Evolutionary conservation across 2,113 vertebrate species (phyloP).

Genomic region (Poecile atricapillus): DNA sequence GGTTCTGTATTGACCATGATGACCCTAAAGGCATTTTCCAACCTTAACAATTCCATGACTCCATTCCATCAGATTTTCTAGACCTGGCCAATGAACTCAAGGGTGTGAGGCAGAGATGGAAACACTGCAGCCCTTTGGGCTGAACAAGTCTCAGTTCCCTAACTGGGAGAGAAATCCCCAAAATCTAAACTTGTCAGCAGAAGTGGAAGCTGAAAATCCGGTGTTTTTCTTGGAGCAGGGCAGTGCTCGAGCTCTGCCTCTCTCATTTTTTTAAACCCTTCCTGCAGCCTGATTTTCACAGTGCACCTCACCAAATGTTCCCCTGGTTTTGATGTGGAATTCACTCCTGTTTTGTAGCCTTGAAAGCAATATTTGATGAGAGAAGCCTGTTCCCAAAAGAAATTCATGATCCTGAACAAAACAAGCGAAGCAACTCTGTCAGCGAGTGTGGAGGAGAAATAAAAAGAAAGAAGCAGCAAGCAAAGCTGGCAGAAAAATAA

Average conservation of each 20-base stretch:
- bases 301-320: neutral
- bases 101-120: neutral
- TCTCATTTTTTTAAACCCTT: neutral
- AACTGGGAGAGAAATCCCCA: neutral
- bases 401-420: slow-evolving; percentile 68
- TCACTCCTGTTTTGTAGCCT: slow-evolving; percentile 53
- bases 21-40: neutral
- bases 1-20: neutral
- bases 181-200: neutral
- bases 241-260: neutral
- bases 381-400: slow-evolving; percentile 77
- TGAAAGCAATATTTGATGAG: slow-evolving; percentile 77
- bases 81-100: neutral
- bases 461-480: slow-evolving; percentile 58
- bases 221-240: neutral
- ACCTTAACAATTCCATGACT: neutral
- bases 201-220: neutral
- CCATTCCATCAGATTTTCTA: neutral
- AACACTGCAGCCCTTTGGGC: accelerated
- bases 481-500: slow-evolving; percentile 59
- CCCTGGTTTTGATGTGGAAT: slow-evolving; percentile 50
- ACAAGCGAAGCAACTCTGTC: slow-evolving; percentile 47
- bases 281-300: neutral
- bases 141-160: neutral
- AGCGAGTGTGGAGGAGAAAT: slow-evolving; percentile 32